Conservation (phyloP, 2,113 vertebrate species). For the Oxyruncus cristatus region DNA sequence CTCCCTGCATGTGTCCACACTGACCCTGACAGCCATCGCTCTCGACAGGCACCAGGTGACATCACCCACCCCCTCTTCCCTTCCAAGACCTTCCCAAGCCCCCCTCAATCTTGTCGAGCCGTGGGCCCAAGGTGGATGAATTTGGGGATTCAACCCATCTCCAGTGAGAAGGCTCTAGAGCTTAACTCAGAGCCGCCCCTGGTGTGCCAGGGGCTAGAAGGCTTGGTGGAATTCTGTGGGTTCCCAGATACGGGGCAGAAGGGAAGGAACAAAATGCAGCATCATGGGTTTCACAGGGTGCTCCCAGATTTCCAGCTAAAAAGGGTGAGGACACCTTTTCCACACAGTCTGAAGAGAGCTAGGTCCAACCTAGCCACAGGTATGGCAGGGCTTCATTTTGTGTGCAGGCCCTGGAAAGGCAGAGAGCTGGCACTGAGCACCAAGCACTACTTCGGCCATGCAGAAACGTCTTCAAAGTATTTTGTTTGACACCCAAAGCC, state of each 20-base stretch:
- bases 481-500: neutral
- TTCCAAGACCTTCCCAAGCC: neutral
- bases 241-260: neutral
- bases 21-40: slow-evolving; percentile 64
- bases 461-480: neutral
- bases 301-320: neutral
- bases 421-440: neutral
- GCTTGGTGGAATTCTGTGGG: neutral
- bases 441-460: neutral
- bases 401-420: neutral
- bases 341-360: neutral
- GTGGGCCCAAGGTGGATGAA: neutral
- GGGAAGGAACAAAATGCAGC: fast-evolving
- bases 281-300: neutral
- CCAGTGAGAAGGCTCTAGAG: neutral
- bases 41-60: slow-evolving; percentile 67
- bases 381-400: neutral
- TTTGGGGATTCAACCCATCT: neutral
- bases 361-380: neutral
- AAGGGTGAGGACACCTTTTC: neutral
- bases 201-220: neutral
- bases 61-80: fast-evolving
- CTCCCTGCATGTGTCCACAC: slow-evolving; percentile 67
- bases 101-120: fast-evolving
- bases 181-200: neutral